Evolutionary conservation across 2,797 vertebrate species (phyloP), one percentile per base, ranked within the genome.

Genomic region (Pampus argenteus): DNA sequence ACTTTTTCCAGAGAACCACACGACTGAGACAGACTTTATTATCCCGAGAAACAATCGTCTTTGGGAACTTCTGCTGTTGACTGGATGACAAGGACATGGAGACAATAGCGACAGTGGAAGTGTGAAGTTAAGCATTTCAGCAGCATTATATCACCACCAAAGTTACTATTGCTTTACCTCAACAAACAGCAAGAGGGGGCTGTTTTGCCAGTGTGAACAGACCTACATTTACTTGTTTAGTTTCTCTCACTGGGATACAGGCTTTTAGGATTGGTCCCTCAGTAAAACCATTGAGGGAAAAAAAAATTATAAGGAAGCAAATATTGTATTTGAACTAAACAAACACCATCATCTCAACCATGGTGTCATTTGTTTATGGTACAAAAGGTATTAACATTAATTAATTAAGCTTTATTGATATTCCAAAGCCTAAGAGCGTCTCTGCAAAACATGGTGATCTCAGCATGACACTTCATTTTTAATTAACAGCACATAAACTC

Each of bases 1-100:
- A 85, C 74, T 29, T 55, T n/a, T 64, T 23, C 66, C 59, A 47
- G 58, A 15, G 44, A 76, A 83, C 83, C 85, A 45, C 81, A 81
- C 9, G 5, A 29, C 18, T 3, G 34, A 6, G 23, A 61, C 44
- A 5, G 28, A 64, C 48, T 74, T 78, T 45, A 63, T 78, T 45
- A 63, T 79, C 76, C 76, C 48, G 22, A 6, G 47, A 79, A 68
- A 78, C 67, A 68, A 69, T 64, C 59, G 26, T 56, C 78, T 73
- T 62, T 87, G 83, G 79, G 83, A 87, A 79, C 70, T 10, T 28
- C 42, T 47, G 28, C 38, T 26, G 17, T 15, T 22, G 38, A 54
- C 34, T 44, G 52, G 65, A 77, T 66, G 66, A 84, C 44, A 78
- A 66, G 54, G 75, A 69, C 17, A 42, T 3, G 0, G 11, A 77